Evolutionary conservation across 2,797 vertebrate species (phyloP), one percentile per base, ranked within the genome.

Genomic region (Scolopax rusticola): DNA sequence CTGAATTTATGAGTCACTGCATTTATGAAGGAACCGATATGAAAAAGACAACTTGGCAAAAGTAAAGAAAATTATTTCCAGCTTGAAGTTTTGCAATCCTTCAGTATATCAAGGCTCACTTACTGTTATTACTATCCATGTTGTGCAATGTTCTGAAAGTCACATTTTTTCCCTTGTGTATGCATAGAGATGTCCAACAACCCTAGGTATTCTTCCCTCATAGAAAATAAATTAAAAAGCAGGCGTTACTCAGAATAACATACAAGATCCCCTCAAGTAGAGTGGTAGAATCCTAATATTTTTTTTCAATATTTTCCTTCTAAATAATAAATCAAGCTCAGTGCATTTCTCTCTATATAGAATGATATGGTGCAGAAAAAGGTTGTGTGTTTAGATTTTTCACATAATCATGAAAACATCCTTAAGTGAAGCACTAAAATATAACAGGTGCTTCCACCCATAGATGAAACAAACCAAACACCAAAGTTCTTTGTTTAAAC

Each of bases 1-100:
- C 95, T 95, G 86, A 93, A 91, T 92, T 97, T 80, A 96, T 97
- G 97, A 97, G 92, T 97, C 97, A 96, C 87, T 56, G 85, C 73
- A 87, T 95, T 96, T 95, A 95, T 96, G 91, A 93, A 97, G 90
- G 97, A 95, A 97, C 89, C 19, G 47, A 94, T 95, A 81, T 83
- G 93, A 95, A 94, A 97, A 96, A 96, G 92, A 94, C 92, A 96
- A 84, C 77, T 90, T 94, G 82, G 94, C 87, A 84, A 90, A 90
- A 90, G 85, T 87, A 87, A 77, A 89, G 93, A 88, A 90, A 89
- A 85, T 88, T 16, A 95, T 93, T 93, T 95, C 80, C 61, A 93
- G 92, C 76, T 68, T 89, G 89, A 96, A 78, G 83, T 88, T 97
- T 84, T 94, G 95, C 87, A 93, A 96, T 93, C 75, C 45, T 96